Evolutionary conservation across 2,888 invertebrate species (phyloP), one percentile per base, ranked within the genome.

Genomic region (Eupithecia tripunctaria): DNA sequence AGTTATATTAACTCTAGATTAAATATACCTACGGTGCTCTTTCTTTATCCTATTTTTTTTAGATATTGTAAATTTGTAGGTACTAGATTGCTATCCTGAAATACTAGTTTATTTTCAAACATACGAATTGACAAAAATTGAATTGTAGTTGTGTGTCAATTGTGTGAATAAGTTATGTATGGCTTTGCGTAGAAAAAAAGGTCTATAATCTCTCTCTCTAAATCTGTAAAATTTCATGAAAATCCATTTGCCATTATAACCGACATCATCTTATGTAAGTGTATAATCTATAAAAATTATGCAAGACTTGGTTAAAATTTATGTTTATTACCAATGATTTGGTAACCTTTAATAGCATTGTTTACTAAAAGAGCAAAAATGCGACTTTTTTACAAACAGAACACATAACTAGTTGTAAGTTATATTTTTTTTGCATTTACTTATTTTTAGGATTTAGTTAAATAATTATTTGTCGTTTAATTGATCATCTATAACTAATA

Each of bases 351-450:
- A 8, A 1, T 2, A 51, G 0, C 51, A 21, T 51, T 51, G 51
- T 51, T 51, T 10, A 51, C 51, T 51, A 51, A 21, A 51, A 21
- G 10, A 51, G 21, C 21, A 51, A 51, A 51, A 51, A 51, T 21
- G 21, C 25, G 14, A 25, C 21, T 12, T 25, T 3, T 2, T 51
- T 51, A 51, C 51, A n/a, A 56, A 56, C 12, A 56, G 12, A 56
- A 56, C 47, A 56, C 47, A 56, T 14, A 56, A 4, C 56, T 56
- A 51, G 51, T 12, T 51, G 3, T 56, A 56, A 56, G 56, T 10
- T 51, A 2, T n/a, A n/a, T n/a, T 21, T 25, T 56, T 56, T 56
- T 56, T 56, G 56, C 56, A 56, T 56, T 56, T 56, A 56, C 56
- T 21, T 51, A 51, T 3, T 10, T 12, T 51, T 51, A 56, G 12